Conservation (phyloP, 2,888 invertebrate genomes). For the Rhamnusium bicolor region DNA sequence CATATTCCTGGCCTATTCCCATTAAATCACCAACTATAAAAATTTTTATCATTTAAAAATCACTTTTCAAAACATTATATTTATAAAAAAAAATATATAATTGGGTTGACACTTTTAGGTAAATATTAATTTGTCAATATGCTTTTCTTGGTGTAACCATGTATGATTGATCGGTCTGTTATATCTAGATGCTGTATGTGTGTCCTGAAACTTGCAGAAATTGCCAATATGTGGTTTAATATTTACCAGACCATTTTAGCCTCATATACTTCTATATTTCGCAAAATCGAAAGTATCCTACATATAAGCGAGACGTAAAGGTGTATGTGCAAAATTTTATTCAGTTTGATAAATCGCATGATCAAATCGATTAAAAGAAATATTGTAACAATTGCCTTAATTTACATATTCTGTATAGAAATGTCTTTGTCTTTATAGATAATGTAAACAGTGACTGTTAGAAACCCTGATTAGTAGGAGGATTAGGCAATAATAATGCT, state of each 20-base stretch:
- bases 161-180: neutral
- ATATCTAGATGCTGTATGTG: neutral
- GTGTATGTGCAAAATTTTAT: neutral
- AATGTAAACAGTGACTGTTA: neutral
- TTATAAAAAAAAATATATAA: no score
- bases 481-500: neutral
- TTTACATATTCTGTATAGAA: slow-evolving; percentile 5
- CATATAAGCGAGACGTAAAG: neutral
- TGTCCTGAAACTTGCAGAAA: neutral
- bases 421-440: neutral
- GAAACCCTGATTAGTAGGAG: neutral
- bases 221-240: neutral
- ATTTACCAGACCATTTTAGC: neutral
- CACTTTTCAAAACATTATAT: no score
- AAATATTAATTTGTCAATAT: no score
- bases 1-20: no score
- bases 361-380: neutral
- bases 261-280: neutral
- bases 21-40: no score
- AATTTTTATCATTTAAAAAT: no score
- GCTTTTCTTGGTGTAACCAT: neutral
- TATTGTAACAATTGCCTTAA: neutral
- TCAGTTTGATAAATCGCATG: slow-evolving; percentile 4
- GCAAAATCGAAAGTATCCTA: neutral
- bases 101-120: no score